These are phyloP conservation scores for Chrysomela aeneicollis DNA, from an alignment of 2,888 invertebrate genomes.

Conservation along the genomic window DNA sequence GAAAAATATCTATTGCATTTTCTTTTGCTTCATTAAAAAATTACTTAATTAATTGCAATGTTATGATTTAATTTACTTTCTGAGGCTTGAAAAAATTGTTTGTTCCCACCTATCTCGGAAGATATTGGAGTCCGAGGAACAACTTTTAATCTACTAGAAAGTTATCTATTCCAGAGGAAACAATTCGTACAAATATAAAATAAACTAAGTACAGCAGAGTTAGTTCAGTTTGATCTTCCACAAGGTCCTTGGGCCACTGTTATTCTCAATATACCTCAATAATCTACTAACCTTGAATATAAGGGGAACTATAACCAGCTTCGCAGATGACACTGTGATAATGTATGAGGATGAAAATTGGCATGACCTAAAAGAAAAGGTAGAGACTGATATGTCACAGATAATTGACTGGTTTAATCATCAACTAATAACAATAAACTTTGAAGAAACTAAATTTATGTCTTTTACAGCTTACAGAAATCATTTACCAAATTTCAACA, in stretches of 20 bases:
- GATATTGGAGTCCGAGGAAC: conserved; percentile 14
- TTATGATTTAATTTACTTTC: no score
- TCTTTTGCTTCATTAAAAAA: no score
- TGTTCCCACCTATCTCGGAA: no score
- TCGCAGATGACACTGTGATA: conserved; percentile 22
- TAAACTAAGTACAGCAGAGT: conserved; percentile 5
- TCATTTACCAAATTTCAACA: conserved; percentile 1
- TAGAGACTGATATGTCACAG: background rate
- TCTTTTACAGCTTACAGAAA: conserved; percentile 3
- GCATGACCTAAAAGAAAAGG: conserved; percentile 14
- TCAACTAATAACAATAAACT: conserved; percentile 15
- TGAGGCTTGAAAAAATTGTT: no score
- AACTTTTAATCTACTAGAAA: conserved; percentile 1
- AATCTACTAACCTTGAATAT: conserved; percentile 10
- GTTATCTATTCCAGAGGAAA: conserved; percentile 10
- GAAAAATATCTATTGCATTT: no score
- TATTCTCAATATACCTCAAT: conserved; percentile 21
- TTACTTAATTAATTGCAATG: no score
- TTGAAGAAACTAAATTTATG: conserved; percentile 7
- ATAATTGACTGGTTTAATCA: conserved; percentile 14
- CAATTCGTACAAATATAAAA: conserved; percentile 15
- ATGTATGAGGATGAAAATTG: conserved; percentile 19
- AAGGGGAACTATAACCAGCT: conserved; percentile 13
- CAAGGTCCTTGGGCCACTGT: conserved; percentile 19
- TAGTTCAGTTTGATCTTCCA: conserved; percentile 15